Conservation (phyloP, 2,888 invertebrate species). For the Plagiodera versicolora region DNA sequence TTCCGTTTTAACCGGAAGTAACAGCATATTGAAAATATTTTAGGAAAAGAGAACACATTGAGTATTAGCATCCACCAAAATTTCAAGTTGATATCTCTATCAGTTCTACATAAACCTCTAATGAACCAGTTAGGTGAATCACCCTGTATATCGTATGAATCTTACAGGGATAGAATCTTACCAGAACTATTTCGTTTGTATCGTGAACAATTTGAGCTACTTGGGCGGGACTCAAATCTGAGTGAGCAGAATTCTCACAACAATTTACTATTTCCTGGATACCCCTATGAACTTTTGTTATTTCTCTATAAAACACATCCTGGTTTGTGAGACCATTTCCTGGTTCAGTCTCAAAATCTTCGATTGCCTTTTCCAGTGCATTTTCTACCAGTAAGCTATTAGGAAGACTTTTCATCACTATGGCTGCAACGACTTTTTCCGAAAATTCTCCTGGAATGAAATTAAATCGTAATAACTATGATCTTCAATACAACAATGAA, state of each 20-base stretch:
- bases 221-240: conserved; percentile 61
- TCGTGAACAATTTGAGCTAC: conserved; percentile 60
- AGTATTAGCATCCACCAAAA: no score
- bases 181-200: conserved; percentile 63
- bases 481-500: no score
- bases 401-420: conserved; percentile 68
- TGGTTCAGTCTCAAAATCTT: conserved; percentile 53
- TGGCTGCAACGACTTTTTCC: conserved; percentile 78
- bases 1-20: no score
- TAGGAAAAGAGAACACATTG: no score
- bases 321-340: conserved; percentile 64
- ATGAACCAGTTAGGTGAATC: no score
- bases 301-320: conserved; percentile 75
- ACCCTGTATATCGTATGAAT: no score
- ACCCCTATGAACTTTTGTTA: conserved; percentile 68
- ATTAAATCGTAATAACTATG: no score
- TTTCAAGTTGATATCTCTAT: no score
- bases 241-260: conserved; percentile 63
- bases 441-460: conserved; percentile 63
- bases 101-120: no score
- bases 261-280: conserved; percentile 64
- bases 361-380: conserved; percentile 61
- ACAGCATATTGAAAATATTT: no score
- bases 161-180: no score
- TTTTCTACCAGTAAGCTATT: conserved; percentile 60